These are phyloP conservation scores for Lycaena phlaeas DNA, from an alignment of 2,888 invertebrate species.

Conservation along the genomic window DNA sequence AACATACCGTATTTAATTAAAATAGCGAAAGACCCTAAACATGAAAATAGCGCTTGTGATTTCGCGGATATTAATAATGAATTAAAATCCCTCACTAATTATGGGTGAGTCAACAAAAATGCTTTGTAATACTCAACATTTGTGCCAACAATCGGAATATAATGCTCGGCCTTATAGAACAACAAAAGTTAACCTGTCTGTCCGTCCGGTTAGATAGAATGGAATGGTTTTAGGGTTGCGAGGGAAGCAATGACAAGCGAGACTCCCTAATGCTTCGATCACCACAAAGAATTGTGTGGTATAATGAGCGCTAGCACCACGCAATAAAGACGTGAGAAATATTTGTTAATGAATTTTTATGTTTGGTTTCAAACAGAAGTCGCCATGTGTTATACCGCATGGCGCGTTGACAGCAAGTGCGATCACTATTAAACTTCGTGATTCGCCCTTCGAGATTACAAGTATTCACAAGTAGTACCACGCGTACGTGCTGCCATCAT, in stretches of 20 bases:
- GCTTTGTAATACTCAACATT: constrained; percentile 66
- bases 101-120: constrained; percentile 47
- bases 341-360: constrained; percentile 11
- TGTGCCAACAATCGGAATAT: constrained; percentile 66
- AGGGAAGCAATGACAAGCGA: constrained; percentile 68
- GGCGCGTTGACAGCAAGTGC: constrained; percentile 57
- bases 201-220: constrained; percentile 56
- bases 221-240: constrained; percentile 68
- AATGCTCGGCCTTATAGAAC: constrained; percentile 64
- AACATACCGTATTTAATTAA: too few species aligned
- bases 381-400: constrained; percentile 61
- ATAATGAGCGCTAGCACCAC: constrained; percentile 10
- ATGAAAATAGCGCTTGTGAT: constrained; percentile 14
- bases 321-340: constrained; percentile 10
- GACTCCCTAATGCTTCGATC: constrained; percentile 49
- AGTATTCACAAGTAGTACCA: too few species aligned
- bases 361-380: constrained; percentile 33
- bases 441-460: too few species aligned
- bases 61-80: constrained; percentile 34
- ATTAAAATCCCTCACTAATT: constrained; percentile 40
- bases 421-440: too few species aligned
- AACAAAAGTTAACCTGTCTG: constrained; percentile 72
- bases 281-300: constrained; percentile 13
- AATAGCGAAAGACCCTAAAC: too few species aligned
- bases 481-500: too few species aligned